Base-by-base conservation (phyloP, 2,888 invertebrate species). In the Scotopteryx bipunctaria region DNA sequence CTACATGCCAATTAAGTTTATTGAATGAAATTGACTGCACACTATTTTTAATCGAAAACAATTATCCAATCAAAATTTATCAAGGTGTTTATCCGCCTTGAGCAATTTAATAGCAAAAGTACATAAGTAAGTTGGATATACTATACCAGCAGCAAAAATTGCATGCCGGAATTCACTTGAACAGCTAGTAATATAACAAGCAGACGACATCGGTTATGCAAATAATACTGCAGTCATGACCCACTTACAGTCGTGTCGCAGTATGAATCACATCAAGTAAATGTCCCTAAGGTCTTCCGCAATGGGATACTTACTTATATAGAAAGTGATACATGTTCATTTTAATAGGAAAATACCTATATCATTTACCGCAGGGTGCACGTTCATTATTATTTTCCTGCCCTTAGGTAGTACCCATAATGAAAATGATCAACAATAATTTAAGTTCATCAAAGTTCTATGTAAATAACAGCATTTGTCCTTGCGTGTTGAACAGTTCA, bases 211-310 rank as follows among this genome's bases (percentile, higher is more conserved):
- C 64, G 67, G 64, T 78, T 78, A 86, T 81, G 81, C 70, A 75
- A 87, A 86, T 81, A 53, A 62, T 62, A 70, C 76, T 81, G 79
- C 82, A 83, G 79, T 80, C 76, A 61, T 81, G 83, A 79, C 82
- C 82, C 59, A 81, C 72, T 80, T 78, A 60, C 59, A 59, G 48
- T 57, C 57, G 55, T 72, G 73, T 73, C 76, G 77, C 74, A 74
- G 67, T 67, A 68, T 77, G 73, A 76, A 70, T 74, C 75, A 71
- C 55, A 57, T 62, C 54, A 65, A 63, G 37, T 56, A 57, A 67
- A 67, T 60, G 53, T 53, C 58, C 44, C 33, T 15, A 37, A 43
- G 11, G 27, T 45, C 23, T 50, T 46, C 45, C 42, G 36, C 42
- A 33, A 48, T 40, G 31, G 11, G 9, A 42, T 32, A 2, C 15